Base-by-base conservation (phyloP, 2,888 invertebrate species). In the Heliconius ismenius region DNA sequence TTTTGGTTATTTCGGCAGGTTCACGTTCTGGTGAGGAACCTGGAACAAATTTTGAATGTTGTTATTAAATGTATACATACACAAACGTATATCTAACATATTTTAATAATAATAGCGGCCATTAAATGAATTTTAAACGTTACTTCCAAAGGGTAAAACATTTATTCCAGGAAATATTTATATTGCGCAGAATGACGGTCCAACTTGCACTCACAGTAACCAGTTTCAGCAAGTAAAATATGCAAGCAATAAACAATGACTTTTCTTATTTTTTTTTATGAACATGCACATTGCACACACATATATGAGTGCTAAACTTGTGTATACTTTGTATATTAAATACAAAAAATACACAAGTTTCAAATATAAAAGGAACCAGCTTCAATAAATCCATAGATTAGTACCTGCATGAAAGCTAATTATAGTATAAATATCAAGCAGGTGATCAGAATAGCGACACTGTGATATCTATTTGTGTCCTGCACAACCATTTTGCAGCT, bases 1-100 rank as follows among this genome's bases (percentile, higher is more conserved):
- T 93, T 85, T 93, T 92, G 83, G 84, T 91, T 86, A 87, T 90
- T 84, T 93, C 93, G 84, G 82, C 84, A 82, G 91, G 79, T 84
- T 92, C 93, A 73, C 89, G 86, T 83, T 92, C 93, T 79, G 91
- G 92, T 73, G 93, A 88, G 81, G 90, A 89, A 83, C 90, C 93
- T 93, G 90, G 69, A 92, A 92, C 86, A 88, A 28, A 88, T 78
- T 73, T 79, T 77, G 76, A 80, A 77, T 39, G n/a, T 54, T 28
- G 26, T 67, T 62, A 75, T 26, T 75, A 67, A 32, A 60, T 58
- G 32, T 62, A 69, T 26, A 60, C 32, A 58, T 36, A 58, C n/a
- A 65, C 21, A 36, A 36, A 65, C 3, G n/a, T 60, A 24, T 60
- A 24, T 60, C 60, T 4, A 26, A 24, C 13, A n/a, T n/a, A 60